phyloP scores from a whole-genome alignment of 2,113 vertebrate genomes.

The Aegotheles bennettii region DNA sequence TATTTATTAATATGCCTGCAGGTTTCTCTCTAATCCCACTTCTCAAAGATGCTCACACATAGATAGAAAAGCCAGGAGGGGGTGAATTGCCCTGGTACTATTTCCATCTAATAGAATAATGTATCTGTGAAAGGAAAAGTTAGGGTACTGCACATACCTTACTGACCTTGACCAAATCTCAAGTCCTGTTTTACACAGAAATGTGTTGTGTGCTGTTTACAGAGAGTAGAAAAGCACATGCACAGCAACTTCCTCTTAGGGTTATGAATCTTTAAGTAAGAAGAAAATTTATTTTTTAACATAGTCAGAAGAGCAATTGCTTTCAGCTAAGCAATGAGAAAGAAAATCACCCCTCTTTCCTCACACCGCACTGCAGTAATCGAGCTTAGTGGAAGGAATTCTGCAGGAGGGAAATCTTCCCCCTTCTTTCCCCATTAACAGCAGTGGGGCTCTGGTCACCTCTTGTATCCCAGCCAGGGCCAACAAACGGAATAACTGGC shows the following conservation, averaged over 20 bases:
- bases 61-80: conserved; percentile 68
- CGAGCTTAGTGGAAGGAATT: not conserved
- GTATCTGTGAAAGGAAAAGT: conserved; percentile 46
- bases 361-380: not conserved
- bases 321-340: not conserved
- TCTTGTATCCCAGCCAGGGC: rapidly evolving
- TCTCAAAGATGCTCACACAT: conserved; percentile 72
- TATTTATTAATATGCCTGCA: conserved; percentile 84
- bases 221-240: not conserved
- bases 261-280: conserved; percentile 46
- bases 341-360: not conserved
- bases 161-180: conserved; percentile 53
- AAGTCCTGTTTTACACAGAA: not conserved
- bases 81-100: conserved; percentile 65
- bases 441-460: rapidly evolving
- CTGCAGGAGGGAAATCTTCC: not conserved
- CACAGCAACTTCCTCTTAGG: not conserved
- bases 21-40: conserved; percentile 79
- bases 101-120: conserved; percentile 71
- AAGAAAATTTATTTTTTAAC: conserved; percentile 33
- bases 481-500: rapidly evolving
- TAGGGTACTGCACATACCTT: not conserved
- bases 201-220: not conserved
- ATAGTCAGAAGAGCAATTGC: conserved; percentile 3
- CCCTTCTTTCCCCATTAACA: rapidly evolving